Base-by-base conservation (phyloP, 1,140 invertebrate species). In the Drosophila lacteicornis region DNA sequence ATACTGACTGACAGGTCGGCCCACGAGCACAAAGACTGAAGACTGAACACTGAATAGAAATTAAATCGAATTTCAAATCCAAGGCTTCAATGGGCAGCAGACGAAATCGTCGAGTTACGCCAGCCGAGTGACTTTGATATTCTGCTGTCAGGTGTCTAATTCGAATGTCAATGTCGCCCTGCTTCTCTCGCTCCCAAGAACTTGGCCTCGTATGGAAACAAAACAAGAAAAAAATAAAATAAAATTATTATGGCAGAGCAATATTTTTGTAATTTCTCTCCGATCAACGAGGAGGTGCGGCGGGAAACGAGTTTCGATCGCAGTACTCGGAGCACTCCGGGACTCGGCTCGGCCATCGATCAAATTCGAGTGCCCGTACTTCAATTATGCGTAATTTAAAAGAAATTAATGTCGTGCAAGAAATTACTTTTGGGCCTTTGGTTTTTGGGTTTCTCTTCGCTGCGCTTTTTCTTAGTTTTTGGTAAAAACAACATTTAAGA, bases 331-430 rank as follows among this genome's bases (percentile, higher is more conserved):
- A 58, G 68, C 56, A 76, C 49, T 65, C 47, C 36, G 50, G 15
- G 53, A 58, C 55, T 66, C 57, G 49, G 59, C 42, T 57, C 62
- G 73, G 61, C 66, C 84, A 88, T 83, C 84, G 83, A 87, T 87
- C 83, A 87, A 75, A 51, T 83, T 87, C 65, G 77, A 87, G 80
- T 87, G 80, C 57, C 59, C 73, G 80, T 74, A 79, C 87, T 87
- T 91, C 86, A 90, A 90, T 90, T 90, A 90, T 90, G 85, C 85
- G 85, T 86, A 90, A 90, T 90, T 90, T 90, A 82, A 90, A 86
- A 91, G 82, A 90, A 90, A 90, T 90, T 90, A 90, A 91, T 90
- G 86, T 91, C 85, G 82, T 91, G 82, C 87, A 90, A 86, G 79
- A 90, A 91, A 91, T 87, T 86, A 91, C 81, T 90, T 85, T 90